phyloP scores from a whole-genome alignment of 2,797 vertebrate species.

The Sebastes iracundus region DNA sequence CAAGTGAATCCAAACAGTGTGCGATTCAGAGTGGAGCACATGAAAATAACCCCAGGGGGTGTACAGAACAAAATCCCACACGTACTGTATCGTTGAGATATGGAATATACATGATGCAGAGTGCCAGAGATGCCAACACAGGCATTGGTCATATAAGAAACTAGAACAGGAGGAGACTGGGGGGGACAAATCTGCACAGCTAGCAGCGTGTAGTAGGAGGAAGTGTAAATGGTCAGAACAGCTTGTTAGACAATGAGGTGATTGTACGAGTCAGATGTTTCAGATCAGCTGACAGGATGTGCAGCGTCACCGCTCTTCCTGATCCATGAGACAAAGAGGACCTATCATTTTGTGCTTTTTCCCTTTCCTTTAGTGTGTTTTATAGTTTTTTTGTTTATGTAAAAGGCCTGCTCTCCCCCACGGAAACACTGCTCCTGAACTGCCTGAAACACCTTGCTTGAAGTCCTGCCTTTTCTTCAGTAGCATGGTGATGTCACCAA shows the following conservation, averaged over 20 bases:
- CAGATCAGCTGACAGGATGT: conserved; percentile 20
- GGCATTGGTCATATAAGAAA: conserved; percentile 22
- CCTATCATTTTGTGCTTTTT: too few relatives aligned
- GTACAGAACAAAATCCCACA: conserved; percentile 43
- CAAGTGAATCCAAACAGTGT: conserved; percentile 54
- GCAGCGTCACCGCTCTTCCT: neutral
- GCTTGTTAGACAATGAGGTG: conserved; percentile 1
- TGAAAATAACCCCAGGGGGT: conserved; percentile 42
- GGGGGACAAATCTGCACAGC: conserved; percentile 16
- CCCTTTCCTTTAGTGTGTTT: too few relatives aligned
- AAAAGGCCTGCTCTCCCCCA: too few relatives aligned
- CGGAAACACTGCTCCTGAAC: too few relatives aligned
- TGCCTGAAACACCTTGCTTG: too few relatives aligned
- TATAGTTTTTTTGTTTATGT: too few relatives aligned
- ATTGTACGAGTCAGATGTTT: conserved; percentile 15
- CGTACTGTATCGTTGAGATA: conserved; percentile 43
- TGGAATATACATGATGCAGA: conserved; percentile 33
- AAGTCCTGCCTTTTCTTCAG: too few relatives aligned
- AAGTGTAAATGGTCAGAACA: conserved; percentile 27
- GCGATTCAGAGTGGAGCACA: conserved; percentile 36
- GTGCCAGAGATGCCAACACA: conserved; percentile 34
- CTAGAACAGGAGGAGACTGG: conserved; percentile 27
- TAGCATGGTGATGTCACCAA: too few relatives aligned
- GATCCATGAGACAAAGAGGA: neutral
- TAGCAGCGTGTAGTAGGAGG: neutral